Evolutionary conservation across 2,113 vertebrate genomes (phyloP).

Genomic region (Psammodynastes pulverulentus): DNA sequence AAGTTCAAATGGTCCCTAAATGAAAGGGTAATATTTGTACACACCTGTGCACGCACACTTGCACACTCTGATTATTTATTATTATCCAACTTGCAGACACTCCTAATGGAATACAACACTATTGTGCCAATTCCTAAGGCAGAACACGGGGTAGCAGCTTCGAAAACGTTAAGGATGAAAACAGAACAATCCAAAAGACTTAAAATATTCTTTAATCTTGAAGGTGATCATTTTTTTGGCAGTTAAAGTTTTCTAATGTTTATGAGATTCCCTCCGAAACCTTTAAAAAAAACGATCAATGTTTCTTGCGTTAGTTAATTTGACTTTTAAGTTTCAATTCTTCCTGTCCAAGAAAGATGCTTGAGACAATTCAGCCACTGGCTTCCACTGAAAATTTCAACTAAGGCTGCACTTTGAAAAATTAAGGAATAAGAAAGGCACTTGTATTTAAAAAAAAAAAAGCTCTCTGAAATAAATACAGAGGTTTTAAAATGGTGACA

Average conservation of each 20-base stretch:
- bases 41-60: not conserved
- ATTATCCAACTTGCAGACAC: not conserved
- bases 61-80: not conserved
- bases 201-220: not conserved
- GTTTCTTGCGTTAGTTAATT: not conserved
- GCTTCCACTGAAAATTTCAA: not conserved
- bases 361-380: not conserved
- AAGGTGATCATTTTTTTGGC: not conserved
- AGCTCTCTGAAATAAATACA: not conserved
- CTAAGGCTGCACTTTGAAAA: not conserved
- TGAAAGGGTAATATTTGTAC: not conserved
- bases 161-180: not conserved
- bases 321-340: not conserved
- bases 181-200: not conserved
- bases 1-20: not conserved
- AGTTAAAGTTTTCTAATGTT: not conserved
- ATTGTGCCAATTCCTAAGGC: not conserved
- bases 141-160: not conserved
- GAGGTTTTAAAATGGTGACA: not conserved
- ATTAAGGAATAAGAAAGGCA: not conserved
- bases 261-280: not conserved
- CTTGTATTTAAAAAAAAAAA: not conserved
- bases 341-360: not conserved
- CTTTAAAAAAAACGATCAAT: not conserved
- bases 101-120: not conserved